Evolutionary conservation across 1,140 invertebrate genomes (phyloP).

Genomic region (Bombus picipes): DNA sequence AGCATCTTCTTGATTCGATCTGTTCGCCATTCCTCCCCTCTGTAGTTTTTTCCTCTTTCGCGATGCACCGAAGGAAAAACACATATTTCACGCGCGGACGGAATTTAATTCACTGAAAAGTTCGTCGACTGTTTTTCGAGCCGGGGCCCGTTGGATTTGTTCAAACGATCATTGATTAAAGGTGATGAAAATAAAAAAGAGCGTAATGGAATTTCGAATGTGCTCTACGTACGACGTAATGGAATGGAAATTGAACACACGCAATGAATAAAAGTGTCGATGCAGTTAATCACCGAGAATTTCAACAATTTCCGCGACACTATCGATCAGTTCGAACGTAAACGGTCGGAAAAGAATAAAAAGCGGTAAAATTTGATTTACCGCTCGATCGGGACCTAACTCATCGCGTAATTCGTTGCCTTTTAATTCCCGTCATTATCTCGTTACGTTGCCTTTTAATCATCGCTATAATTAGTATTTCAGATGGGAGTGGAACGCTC

Average conservation of each 20-base stretch:
- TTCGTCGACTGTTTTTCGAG: constrained; percentile 24
- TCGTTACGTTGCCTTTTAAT: constrained; percentile 58
- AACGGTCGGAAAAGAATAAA: neutral
- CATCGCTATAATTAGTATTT: constrained; percentile 70
- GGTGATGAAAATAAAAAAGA: neutral
- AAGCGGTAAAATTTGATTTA: neutral
- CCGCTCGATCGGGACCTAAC: neutral
- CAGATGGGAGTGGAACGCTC: constrained; percentile 43
- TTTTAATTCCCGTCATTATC: neutral
- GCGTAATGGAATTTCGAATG: constrained; percentile 21
- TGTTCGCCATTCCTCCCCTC: neutral
- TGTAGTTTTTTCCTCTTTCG: neutral
- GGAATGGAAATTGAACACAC: too few species aligned
- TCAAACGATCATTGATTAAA: constrained; percentile 38
- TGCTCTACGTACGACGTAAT: neutral
- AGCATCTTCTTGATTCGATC: constrained; percentile 18
- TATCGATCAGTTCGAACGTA: too few species aligned
- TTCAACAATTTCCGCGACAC: constrained; percentile 8
- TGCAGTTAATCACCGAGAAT: constrained; percentile 31
- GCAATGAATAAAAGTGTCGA: constrained; percentile 17
- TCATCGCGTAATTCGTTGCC: neutral
- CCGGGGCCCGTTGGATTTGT: neutral
- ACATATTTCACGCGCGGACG: constrained; percentile 36
- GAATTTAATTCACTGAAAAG: constrained; percentile 35
- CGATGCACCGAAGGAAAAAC: constrained; percentile 6